phyloP scores from a whole-genome alignment of 1,140 invertebrate genomes.

The Drosophila sproati region DNA sequence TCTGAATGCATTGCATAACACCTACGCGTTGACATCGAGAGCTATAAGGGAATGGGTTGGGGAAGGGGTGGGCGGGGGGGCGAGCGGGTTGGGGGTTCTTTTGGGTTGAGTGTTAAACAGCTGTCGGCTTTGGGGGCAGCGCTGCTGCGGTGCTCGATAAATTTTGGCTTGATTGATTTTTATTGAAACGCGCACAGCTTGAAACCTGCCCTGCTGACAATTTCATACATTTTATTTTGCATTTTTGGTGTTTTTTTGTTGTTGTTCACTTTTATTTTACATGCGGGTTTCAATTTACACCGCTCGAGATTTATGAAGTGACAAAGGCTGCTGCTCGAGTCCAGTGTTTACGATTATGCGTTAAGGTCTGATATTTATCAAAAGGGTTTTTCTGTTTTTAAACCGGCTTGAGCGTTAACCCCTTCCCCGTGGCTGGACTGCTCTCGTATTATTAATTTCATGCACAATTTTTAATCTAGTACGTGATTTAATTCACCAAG shows the following conservation, averaged over 20 bases:
- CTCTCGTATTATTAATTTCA: slow-evolving; percentile 76
- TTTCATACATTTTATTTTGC: slow-evolving; percentile 62
- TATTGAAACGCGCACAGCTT: slow-evolving; percentile 78
- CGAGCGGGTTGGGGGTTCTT: background rate
- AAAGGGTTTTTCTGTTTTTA: slow-evolving; percentile 15
- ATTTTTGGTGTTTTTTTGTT: background rate
- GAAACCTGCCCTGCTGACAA: slow-evolving; percentile 66
- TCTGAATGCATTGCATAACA: slow-evolving; percentile 71
- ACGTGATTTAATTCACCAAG: slow-evolving; percentile 79
- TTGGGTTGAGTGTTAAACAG: slow-evolving; percentile 62
- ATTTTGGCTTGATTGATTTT: slow-evolving; percentile 76
- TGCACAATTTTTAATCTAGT: slow-evolving; percentile 83
- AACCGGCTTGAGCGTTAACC: slow-evolving; percentile 16
- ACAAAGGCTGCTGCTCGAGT: slow-evolving; percentile 52
- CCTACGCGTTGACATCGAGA: slow-evolving; percentile 64
- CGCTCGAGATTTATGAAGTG: slow-evolving; percentile 73
- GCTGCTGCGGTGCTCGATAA: slow-evolving; percentile 62
- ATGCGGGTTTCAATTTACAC: slow-evolving; percentile 60
- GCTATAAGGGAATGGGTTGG: background rate
- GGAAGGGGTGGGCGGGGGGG: background rate
- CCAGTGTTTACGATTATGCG: background rate
- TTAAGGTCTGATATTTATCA: slow-evolving; percentile 39
- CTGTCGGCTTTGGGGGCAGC: slow-evolving; percentile 41
- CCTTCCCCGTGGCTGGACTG: background rate
- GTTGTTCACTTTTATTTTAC: slow-evolving; percentile 8